Conservation (phyloP, 2,797 vertebrate species). For the Syndactyla subalaris region DNA sequence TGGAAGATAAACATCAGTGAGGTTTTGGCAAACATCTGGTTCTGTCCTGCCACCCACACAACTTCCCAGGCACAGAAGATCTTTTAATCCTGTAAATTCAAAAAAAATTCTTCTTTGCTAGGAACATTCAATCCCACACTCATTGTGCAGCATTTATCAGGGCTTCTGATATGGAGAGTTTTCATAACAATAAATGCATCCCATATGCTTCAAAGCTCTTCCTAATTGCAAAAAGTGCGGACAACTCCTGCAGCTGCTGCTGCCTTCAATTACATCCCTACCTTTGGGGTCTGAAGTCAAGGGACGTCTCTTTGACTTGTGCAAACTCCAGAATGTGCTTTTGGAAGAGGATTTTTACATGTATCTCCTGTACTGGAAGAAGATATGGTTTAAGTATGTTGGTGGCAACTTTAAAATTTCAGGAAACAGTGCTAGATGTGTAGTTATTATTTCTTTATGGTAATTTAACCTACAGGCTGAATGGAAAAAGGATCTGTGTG, state of each 20-base stretch:
- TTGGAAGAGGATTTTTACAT: accelerated
- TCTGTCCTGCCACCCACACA: neutral
- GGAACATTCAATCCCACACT: neutral
- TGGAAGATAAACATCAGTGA: neutral
- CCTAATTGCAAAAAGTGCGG: neutral
- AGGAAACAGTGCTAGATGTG: neutral
- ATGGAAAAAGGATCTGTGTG: neutral
- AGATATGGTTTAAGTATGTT: neutral
- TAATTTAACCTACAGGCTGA: neutral
- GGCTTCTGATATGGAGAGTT: neutral
- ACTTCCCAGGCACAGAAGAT: neutral
- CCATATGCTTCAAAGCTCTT: neutral
- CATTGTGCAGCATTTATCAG: neutral
- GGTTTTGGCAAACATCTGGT: neutral
- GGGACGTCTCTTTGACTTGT: neutral
- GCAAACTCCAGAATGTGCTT: neutral
- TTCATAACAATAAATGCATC: conserved; percentile 37
- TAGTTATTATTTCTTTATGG: accelerated
- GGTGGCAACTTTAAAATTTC: neutral
- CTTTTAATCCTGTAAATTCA: neutral
- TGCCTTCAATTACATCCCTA: neutral
- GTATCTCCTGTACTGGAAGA: accelerated
- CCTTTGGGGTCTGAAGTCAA: neutral
- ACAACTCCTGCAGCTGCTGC: neutral
- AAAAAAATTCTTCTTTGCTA: neutral